Evolutionary conservation across 2,888 invertebrate species (phyloP).

Genomic region (Drosophila austrosaltans): DNA sequence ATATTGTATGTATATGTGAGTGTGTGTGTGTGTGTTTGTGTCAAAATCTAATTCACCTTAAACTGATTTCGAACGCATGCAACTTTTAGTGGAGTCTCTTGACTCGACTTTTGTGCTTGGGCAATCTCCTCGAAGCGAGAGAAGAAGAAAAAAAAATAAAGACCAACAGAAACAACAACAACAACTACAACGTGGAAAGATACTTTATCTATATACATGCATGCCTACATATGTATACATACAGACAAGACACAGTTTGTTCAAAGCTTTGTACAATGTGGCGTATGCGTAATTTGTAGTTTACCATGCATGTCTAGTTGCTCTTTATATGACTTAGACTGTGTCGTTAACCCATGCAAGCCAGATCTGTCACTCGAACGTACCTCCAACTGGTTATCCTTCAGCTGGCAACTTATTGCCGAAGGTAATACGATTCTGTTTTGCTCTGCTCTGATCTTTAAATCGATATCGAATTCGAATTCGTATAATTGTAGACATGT

Average conservation of each 20-base stretch:
- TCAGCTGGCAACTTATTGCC: conserved; percentile 36
- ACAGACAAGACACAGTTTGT: conserved; percentile 17
- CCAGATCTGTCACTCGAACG: conserved; percentile 18
- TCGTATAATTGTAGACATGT: background rate
- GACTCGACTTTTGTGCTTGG: conserved; percentile 41
- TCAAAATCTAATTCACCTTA: conserved; percentile 76
- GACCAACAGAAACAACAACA: background rate
- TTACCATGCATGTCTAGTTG: conserved; percentile 69
- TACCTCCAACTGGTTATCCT: conserved; percentile 49
- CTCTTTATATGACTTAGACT: conserved; percentile 14
- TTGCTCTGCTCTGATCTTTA: conserved; percentile 5
- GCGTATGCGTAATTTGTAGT: conserved; percentile 77
- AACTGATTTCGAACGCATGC: conserved; percentile 56
- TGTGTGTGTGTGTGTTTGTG: conserved; percentile 40
- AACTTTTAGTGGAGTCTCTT: conserved; percentile 49
- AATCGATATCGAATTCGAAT: conserved; percentile 9
- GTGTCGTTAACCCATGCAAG: conserved; percentile 50
- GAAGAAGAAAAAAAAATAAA: conserved; percentile 3
- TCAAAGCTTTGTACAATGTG: conserved; percentile 42
- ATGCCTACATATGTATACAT: conserved; percentile 1
- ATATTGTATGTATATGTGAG: conserved; percentile 7
- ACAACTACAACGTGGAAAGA: conserved; percentile 34
- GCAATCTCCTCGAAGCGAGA: conserved; percentile 40
- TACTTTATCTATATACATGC: conserved; percentile 53
- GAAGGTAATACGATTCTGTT: conserved; percentile 41